These are phyloP conservation scores for Thysanoteuthis rhombus DNA, from an alignment of 2,888 invertebrate species.

Conservation along the genomic window DNA sequence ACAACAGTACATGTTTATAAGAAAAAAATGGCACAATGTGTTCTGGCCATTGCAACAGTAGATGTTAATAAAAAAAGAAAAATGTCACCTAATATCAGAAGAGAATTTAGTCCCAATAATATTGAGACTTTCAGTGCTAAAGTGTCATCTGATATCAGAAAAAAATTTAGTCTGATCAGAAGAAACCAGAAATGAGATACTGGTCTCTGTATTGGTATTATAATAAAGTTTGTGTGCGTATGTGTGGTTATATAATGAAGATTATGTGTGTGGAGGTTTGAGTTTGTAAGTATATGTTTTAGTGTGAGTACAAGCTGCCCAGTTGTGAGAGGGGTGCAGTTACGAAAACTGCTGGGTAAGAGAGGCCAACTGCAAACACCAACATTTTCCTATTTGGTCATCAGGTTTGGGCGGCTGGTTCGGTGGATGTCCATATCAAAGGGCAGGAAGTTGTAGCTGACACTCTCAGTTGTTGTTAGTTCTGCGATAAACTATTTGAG, in stretches of 20 bases:
- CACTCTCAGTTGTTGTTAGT: constrained; percentile 39
- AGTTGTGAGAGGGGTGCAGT: background rate
- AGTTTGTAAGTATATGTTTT: background rate
- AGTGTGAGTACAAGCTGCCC: background rate
- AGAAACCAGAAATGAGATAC: background rate
- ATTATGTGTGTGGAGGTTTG: background rate
- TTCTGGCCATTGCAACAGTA: too few species aligned
- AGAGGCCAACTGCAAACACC: background rate
- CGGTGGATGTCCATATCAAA: background rate
- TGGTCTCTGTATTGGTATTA: background rate
- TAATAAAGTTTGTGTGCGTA: background rate
- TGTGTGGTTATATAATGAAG: background rate
- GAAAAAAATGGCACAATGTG: too few species aligned
- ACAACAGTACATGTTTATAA: background rate
- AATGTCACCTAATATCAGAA: too few species aligned
- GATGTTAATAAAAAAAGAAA: too few species aligned
- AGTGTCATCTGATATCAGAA: too few species aligned
- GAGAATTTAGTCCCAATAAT: too few species aligned
- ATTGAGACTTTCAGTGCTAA: too few species aligned
- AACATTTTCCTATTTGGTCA: background rate
- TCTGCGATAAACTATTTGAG: constrained; percentile 43
- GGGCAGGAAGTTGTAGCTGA: background rate
- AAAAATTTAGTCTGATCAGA: too few species aligned
- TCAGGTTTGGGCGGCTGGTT: background rate
- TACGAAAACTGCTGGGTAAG: background rate